Evolutionary conservation across 1,140 invertebrate genomes (phyloP).

Genomic region (Diuraphis noxia): DNA sequence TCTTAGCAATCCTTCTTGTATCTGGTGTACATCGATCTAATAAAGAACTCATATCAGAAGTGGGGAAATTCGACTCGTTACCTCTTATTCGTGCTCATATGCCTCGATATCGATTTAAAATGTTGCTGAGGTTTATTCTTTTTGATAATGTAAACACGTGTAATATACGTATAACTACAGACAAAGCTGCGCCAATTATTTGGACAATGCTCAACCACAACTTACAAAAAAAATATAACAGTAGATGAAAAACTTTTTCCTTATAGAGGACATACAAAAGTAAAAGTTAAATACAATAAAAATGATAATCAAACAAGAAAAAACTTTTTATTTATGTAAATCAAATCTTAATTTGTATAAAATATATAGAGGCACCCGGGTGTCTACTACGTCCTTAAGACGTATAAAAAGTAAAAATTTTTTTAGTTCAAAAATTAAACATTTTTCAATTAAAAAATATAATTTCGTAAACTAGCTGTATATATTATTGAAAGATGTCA

Average conservation of each 20-base stretch:
- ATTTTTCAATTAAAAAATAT: no score
- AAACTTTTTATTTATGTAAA: no score
- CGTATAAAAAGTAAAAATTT: no score
- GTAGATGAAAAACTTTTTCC: slow-evolving; percentile 2
- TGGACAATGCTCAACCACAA: slow-evolving; percentile 5
- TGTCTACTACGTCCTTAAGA: no score
- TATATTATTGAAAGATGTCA: no score
- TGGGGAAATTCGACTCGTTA: neutral
- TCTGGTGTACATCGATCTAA: slow-evolving; percentile 9
- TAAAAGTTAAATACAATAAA: no score
- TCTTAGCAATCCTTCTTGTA: neutral
- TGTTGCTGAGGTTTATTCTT: neutral
- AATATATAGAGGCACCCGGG: no score
- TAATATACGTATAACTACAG: neutral
- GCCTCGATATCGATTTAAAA: neutral
- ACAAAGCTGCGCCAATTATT: neutral
- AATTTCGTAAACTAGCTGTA: no score
- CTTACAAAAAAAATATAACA: neutral
- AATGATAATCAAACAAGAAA: no score
- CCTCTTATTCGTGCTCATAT: neutral
- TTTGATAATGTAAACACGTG: neutral
- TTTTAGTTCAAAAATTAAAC: no score
- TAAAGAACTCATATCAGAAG: neutral
- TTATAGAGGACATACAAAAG: neutral
- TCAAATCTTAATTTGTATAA: no score